phyloP scores from a whole-genome alignment of 2,888 invertebrate species.

The Cataglyphis livida region DNA sequence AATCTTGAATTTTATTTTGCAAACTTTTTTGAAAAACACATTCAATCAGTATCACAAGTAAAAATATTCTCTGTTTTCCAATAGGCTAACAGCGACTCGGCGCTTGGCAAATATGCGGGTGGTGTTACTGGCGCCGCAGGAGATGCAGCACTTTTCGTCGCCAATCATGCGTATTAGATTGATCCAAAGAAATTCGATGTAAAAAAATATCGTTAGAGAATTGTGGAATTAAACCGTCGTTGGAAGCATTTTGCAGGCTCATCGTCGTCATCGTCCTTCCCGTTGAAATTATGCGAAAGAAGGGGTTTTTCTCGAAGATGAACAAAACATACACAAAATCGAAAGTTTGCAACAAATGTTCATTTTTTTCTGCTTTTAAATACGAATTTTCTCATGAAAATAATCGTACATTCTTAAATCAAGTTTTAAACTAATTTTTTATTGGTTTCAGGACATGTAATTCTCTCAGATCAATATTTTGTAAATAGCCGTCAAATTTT shows the following conservation, averaged over 20 bases:
- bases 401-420: constrained; percentile 3
- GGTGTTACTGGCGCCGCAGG: constrained; percentile 95
- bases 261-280: neutral
- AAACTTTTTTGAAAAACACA: neutral
- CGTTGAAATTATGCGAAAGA: neutral
- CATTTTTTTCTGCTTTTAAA: neutral
- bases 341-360: neutral
- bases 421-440: constrained; percentile 1
- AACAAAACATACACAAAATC: neutral
- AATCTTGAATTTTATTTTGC: constrained; percentile 57
- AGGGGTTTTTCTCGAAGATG: neutral
- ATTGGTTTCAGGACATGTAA: neutral
- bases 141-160: constrained; percentile 95
- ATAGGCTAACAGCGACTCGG: constrained; percentile 97
- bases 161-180: constrained; percentile 96
- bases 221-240: constrained; percentile 21
- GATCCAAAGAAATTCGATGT: constrained; percentile 42
- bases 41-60: neutral
- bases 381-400: neutral
- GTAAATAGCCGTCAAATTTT: neutral
- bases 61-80: neutral
- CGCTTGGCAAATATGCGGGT: constrained; percentile 97
- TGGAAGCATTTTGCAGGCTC: neutral
- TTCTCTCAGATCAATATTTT: neutral
- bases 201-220: constrained; percentile 12